Evolutionary conservation across 2,797 vertebrate species (phyloP), one percentile per base, ranked within the genome.

Genomic region (Peromyscus eremicus): DNA sequence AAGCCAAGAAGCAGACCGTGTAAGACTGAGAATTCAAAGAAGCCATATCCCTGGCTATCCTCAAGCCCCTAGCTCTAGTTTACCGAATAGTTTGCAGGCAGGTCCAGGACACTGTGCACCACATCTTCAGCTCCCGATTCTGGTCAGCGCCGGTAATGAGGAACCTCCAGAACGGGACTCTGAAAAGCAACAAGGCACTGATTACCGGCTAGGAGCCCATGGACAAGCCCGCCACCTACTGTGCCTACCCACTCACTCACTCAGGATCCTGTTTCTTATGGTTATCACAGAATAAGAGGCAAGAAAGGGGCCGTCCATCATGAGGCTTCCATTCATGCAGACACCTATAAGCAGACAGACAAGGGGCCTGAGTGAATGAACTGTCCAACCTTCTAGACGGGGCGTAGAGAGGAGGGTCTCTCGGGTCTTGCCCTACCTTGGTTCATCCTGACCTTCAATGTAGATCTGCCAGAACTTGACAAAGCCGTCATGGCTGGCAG

Each of bases 381-480:
- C 71, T 77, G 40, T n/a, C 68, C 17, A 29, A 40, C 34, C 88
- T 77, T 10, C 29, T 49, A 10, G 49, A 52, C 11, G 27, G 43
- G 21, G 11, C 19, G 5, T n/a, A 37, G 9, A 52, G 9, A 79
- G 17, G 37, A 79, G 13, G 55, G 3, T 64, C 49, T 80, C 40
- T 80, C 12, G 86, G 64, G 68, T 46, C 75, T 73, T 71, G 11
- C 25, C 92, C 98, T 98, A 99, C 99, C 99, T 99, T 46, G 99
- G 99, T 71, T 99, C 99, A 84, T 99, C 99, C 94, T 99, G 99
- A 11, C 98, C 99, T 95, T 99, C 99, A 62, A 99, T 99, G 97
- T 99, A 99, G 96, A 99, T 99, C 98, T 99, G 99, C 99, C 99
- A 99, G 98, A 99, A 99, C 98, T 99, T 99, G 94, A 99, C 99